A percentile compares a stretch with the other conserved stretches of the same genome.
Evolutionary conservation across 1,140 invertebrate genomes (phyloP).

Genomic region (Neodiprion fabricii): DNA sequence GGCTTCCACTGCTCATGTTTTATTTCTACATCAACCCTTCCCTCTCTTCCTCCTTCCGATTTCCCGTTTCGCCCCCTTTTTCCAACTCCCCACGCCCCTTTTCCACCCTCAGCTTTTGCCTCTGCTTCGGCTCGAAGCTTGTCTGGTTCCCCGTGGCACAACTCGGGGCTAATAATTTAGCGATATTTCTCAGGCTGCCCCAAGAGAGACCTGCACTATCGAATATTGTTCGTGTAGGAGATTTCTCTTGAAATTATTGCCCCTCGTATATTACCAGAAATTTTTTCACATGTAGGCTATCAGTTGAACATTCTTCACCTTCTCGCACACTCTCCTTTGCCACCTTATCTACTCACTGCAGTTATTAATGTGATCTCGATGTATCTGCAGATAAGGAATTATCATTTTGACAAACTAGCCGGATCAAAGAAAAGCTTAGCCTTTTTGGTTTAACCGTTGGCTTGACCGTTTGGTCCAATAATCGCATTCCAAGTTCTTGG

Average conservation of each 20-base stretch:
- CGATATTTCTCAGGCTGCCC: neutral
- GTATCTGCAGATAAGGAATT: too few species aligned
- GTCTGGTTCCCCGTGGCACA: neutral
- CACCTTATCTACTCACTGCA: too few species aligned
- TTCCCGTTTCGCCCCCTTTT: neutral
- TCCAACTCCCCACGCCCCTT: neutral
- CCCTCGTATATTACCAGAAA: neutral
- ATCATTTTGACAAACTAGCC: too few species aligned
- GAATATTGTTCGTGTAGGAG: neutral
- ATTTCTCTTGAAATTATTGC: neutral
- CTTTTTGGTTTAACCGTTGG: too few species aligned
- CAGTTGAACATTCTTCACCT: too few species aligned
- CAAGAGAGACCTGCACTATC: neutral
- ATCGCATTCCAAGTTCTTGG: too few species aligned
- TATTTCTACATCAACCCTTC: slow-evolving; percentile 5
- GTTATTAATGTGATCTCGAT: too few species aligned
- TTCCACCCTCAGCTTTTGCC: neutral
- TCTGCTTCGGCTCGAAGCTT: neutral
- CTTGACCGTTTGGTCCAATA: too few species aligned
- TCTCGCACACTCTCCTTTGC: too few species aligned
- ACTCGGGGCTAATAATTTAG: slow-evolving; percentile 4
- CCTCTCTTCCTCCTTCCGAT: neutral
- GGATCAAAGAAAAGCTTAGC: too few species aligned
- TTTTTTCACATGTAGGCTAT: neutral
- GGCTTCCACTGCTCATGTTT: slow-evolving; percentile 6